These are phyloP conservation scores for Lasius fuliginosus DNA, from an alignment of 2,888 invertebrate species.

Conservation along the genomic window DNA sequence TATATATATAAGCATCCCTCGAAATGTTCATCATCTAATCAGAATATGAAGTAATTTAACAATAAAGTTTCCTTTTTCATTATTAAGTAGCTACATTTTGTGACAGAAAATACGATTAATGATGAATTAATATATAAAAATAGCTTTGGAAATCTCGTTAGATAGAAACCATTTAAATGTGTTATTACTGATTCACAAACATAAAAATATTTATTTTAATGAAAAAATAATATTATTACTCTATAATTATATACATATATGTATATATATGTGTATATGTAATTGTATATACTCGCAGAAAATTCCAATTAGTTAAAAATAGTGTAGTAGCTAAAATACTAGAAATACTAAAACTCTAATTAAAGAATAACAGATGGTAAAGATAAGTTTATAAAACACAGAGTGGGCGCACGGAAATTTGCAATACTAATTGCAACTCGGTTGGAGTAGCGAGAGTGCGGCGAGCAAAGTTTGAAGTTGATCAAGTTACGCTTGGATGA, in stretches of 20 bases:
- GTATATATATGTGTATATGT: not conserved
- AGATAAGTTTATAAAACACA: not conserved
- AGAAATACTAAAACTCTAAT: not conserved
- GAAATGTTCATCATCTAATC: not conserved
- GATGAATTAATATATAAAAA: not conserved
- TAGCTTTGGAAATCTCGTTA: not conserved
- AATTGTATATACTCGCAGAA: not conserved
- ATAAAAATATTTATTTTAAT: constrained; percentile 4
- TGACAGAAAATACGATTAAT: not conserved
- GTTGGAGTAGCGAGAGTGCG: constrained; percentile 13
- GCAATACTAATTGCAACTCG: constrained; percentile 67
- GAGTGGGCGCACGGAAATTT: constrained; percentile 32
- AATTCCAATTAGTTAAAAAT: not conserved
- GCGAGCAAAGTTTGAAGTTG: constrained; percentile 68
- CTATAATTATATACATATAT: not conserved
- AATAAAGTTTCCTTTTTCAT: constrained; percentile 4
- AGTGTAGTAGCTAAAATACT: not conserved
- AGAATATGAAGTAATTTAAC: not conserved
- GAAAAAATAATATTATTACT: not conserved
- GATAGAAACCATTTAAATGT: not conserved
- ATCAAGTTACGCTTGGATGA: constrained; percentile 72
- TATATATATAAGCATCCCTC: not conserved
- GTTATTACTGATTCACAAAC: not conserved
- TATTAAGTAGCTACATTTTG: not conserved
- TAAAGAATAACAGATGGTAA: not conserved